Percentiles rank a stretch among this genome's conserved stretches.
Conservation (phyloP, 2,797 vertebrate genomes). For the Halcyon chelicuti region DNA sequence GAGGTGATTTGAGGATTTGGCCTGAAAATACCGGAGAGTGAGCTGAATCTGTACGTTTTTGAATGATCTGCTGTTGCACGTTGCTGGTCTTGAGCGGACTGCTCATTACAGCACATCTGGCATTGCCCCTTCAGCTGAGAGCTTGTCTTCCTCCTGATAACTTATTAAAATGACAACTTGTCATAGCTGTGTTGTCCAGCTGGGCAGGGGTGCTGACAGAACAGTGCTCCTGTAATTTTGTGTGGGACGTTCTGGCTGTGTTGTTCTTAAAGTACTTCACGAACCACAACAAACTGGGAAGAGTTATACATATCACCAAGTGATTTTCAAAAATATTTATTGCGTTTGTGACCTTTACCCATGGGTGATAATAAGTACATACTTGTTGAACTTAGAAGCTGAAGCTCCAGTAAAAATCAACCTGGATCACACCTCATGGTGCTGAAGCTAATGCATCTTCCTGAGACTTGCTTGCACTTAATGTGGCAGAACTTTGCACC, state of each 20-base stretch:
- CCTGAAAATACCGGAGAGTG: not conserved
- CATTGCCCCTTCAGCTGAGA: not conserved
- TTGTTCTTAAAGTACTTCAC: not conserved
- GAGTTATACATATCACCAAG: not conserved
- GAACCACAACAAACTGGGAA: not conserved
- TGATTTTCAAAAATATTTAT: not conserved
- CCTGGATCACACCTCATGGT: not conserved
- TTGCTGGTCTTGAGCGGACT: not conserved
- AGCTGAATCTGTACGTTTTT: not conserved
- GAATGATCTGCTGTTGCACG: not conserved
- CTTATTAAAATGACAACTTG: not conserved
- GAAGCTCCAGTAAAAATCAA: not conserved
- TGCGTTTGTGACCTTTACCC: not conserved
- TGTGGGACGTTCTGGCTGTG: not conserved
- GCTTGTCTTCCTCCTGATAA: not conserved
- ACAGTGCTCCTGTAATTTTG: not conserved
- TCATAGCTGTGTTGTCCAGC: too few relatives aligned
- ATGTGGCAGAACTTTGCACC: not conserved
- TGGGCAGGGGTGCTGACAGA: not conserved
- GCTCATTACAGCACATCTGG: not conserved
- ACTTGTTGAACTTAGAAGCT: not conserved
- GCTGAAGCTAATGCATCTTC: not conserved
- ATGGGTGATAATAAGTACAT: rapidly evolving
- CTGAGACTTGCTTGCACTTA: not conserved
- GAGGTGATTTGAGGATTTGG: not conserved